Evolutionary conservation across 2,888 invertebrate genomes (phyloP), one percentile per base, ranked within the genome.

Genomic region (Anagyrus pseudococci): DNA sequence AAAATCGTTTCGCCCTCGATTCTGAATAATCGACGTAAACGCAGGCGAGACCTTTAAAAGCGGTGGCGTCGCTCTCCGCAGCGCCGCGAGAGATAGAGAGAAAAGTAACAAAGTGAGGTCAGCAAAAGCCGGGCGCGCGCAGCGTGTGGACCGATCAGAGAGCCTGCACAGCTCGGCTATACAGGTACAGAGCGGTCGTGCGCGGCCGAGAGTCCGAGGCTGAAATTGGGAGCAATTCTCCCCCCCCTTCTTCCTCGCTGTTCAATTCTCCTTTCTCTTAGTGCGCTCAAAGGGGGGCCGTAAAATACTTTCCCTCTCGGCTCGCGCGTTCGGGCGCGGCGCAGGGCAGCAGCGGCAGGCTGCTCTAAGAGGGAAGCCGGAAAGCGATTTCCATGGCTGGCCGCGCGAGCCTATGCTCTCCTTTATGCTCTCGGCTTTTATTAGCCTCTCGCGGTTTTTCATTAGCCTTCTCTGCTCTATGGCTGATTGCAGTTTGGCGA

Each of bases 211-310:
- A 56, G 48, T 22, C 13, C 58, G 73, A 73, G 72, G 70, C 79
- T 78, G 79, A 80, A 80, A 80, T 80, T 80, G 78, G 80, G 80
- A 80, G 78, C 78, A 78, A 75, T 77, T 75, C 78, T 75, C 80
- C 79, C 80, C 80, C 79, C 80, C 80, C 80, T 80, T 80, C 80
- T 80, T 80, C 79, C 75, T 79, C 80, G 78, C 79, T 73, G 79
- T n/a, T n/a, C 78, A 78, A 75, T 77, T 75, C 78, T 75, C 80
- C 79, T 80, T 79, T 79, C 80, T 80, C 80, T 80, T 80, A 79
- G 80, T 80, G 78, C 75, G 79, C 80, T 78, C 79, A 73, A 79
- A 80, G 77, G 80, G 79, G 80, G 77, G 72, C 33, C 75, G 77
- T 75, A 79, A 77, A 79, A 78, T 79, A 80, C 80, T 80, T 80